Conservation (phyloP, 2,888 invertebrate species). For the Drosophila ezoana region DNA sequence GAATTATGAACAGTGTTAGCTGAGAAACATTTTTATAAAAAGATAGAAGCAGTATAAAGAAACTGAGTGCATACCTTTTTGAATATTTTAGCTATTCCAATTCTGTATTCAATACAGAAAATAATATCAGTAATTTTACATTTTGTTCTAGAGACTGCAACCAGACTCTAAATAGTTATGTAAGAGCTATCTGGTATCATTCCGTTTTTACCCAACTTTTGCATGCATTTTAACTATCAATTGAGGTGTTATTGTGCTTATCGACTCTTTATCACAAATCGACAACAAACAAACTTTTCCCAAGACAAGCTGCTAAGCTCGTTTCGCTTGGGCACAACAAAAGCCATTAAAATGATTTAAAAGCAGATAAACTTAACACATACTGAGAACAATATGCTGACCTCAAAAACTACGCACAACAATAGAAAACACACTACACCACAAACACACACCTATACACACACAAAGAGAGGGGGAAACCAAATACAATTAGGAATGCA, state of each 20-base stretch:
- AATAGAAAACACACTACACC: conserved; percentile 43
- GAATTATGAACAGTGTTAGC: no score
- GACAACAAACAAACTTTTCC: conserved; percentile 8
- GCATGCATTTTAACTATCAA: conserved; percentile 6
- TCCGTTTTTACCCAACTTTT: conserved; percentile 4
- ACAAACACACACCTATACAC: conserved; percentile 15
- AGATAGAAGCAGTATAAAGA: no score
- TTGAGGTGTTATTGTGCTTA: conserved; percentile 19
- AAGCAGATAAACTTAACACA: conserved; percentile 69
- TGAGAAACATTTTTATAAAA: no score
- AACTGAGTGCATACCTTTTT: no score
- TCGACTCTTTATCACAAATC: conserved; percentile 19
- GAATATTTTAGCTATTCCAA: no score
- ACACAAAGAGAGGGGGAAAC: conserved; percentile 26
- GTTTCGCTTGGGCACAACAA: conserved; percentile 38
- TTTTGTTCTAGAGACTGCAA: no score
- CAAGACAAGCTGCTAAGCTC: conserved; percentile 8
- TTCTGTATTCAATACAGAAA: no score
- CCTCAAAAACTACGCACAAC: conserved; percentile 59
- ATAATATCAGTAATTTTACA: no score
- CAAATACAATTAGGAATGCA: conserved; percentile 73
- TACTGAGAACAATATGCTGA: conserved; percentile 53
- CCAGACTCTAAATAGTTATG: not conserved
- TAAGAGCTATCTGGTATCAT: no score
- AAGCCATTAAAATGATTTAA: conserved; percentile 76